Evolutionary conservation across 2,888 invertebrate genomes (phyloP), one percentile per base, ranked within the genome.

Genomic region (Lysandra bellargus): DNA sequence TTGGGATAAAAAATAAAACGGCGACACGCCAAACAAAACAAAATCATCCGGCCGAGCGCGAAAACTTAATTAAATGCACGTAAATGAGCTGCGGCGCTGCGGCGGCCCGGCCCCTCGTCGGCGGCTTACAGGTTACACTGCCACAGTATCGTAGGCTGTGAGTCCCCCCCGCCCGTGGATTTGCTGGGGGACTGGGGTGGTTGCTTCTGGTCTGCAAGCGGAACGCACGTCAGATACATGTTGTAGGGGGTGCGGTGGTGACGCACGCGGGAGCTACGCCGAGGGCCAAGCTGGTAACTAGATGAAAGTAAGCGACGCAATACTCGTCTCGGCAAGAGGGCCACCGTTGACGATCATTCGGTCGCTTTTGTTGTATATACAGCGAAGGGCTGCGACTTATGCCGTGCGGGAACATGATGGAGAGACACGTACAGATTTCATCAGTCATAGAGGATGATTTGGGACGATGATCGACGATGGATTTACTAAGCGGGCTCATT

Each of bases 91-190:
- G 77, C 78, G 69, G 61, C 83, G 84, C 83, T 80, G 82, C 80
- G 80, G 76, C 73, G 74, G 75, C 76, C 78, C 17, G 61, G 61
- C 72, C 69, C 37, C 81, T 83, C 83, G 83, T 80, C 77, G 78
- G 81, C 81, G 85, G 88, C 92, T 97, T 97, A 98, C 96, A 98
- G 96, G 96, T 98, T 98, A 98, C 98, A 98, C 98, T 98, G 98
- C 98, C 98, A 98, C 97, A 97, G 98, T 98, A 98, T 98, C 98
- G 98, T 98, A 98, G 97, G 98, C 97, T 98, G 98, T 97, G 98
- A 98, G 97, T 97, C 98, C 98, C 96, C 98, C 98, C 96, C 96
- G 93, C 94, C 95, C 92, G 92, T 93, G 94, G 93, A 90, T 91
- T 97, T 96, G 96, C 96, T 96, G 97, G 96, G 96, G 96, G 96